Conservation (phyloP, 2,797 vertebrate species). For the Characodon lateralis region DNA sequence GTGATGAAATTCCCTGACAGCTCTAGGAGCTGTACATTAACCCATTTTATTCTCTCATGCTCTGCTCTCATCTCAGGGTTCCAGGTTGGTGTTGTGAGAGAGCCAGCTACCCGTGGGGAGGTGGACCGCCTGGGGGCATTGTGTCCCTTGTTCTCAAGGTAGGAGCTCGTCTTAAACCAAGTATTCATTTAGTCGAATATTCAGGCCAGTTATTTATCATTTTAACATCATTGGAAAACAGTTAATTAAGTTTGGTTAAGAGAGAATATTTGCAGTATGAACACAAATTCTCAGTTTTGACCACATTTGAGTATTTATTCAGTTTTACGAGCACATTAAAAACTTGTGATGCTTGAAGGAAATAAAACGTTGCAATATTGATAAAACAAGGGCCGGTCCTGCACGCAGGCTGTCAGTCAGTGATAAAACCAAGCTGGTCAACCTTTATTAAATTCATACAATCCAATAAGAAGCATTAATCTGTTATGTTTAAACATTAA, state of each 20-base stretch:
- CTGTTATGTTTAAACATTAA: neutral
- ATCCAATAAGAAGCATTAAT: neutral
- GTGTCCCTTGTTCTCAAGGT: constrained; percentile 78
- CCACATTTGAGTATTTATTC: neutral
- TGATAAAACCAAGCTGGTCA: no score
- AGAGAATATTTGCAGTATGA: neutral
- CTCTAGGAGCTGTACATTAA: neutral
- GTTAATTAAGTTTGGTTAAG: neutral
- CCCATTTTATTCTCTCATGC: constrained; percentile 10
- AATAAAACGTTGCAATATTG: neutral
- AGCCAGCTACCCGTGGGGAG: constrained; percentile 71
- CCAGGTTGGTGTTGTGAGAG: constrained; percentile 82
- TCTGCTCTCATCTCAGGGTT: constrained; percentile 66
- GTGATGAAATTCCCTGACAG: neutral
- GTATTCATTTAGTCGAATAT: neutral
- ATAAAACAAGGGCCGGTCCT: neutral
- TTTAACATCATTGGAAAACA: neutral
- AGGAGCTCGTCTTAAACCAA: constrained; percentile 5
- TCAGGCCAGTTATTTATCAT: neutral
- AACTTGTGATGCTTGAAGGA: neutral
- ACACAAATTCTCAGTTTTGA: neutral
- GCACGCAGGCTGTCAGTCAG: neutral
- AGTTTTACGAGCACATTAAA: neutral
- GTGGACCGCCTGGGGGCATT: constrained; percentile 72
- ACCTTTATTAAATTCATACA: neutral